These are phyloP conservation scores for Nowickia ferox DNA, from an alignment of 2,888 invertebrate genomes.

Conservation along the genomic window DNA sequence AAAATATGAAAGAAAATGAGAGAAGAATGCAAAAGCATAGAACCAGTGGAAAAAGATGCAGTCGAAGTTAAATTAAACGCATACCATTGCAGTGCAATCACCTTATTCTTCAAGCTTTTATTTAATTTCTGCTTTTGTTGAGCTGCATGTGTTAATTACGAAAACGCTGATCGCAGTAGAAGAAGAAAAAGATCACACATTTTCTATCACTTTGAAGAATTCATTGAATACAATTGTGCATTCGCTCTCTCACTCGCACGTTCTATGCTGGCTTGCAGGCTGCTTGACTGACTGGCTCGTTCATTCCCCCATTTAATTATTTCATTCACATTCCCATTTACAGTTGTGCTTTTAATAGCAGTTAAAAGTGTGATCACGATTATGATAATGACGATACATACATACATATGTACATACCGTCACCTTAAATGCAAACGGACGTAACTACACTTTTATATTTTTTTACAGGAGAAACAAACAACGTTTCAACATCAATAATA, in stretches of 20 bases:
- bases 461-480: too few relatives aligned
- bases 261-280: neutral
- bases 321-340: conserved; percentile 50
- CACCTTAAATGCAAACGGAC: too few relatives aligned
- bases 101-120: conserved; percentile 40
- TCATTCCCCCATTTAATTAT: conserved; percentile 18
- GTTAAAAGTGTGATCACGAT: conserved; percentile 62
- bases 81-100: conserved; percentile 67
- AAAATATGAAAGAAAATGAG: conserved; percentile 29
- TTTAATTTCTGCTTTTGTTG: conserved; percentile 32
- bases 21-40: conserved; percentile 7
- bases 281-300: neutral
- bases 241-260: neutral
- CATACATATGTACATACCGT: too few relatives aligned
- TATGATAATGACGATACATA: conserved; percentile 8
- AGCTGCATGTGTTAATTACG: conserved; percentile 62
- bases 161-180: conserved; percentile 18
- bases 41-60: conserved; percentile 5
- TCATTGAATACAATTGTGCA: conserved; percentile 9
- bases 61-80: conserved; percentile 51
- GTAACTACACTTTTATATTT: too few relatives aligned
- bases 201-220: conserved; percentile 28
- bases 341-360: conserved; percentile 46
- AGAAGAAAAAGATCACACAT: conserved; percentile 51
- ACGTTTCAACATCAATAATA: too few relatives aligned